These are phyloP conservation scores for Piezodorus guildinii DNA, from an alignment of 1,140 invertebrate genomes.

Conservation along the genomic window DNA sequence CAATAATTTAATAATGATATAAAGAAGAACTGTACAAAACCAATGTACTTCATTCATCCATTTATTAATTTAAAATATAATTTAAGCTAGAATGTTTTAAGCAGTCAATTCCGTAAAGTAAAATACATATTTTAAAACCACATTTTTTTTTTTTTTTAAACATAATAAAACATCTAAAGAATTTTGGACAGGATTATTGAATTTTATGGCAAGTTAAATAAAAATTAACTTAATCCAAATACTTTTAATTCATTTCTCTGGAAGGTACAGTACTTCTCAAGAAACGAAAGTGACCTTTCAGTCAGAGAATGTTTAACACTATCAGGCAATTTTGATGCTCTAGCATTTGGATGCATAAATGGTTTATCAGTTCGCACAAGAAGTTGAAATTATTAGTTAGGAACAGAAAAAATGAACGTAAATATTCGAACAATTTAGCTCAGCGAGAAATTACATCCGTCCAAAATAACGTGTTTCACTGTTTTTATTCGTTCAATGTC, in stretches of 20 bases:
- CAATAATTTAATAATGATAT: too few species aligned
- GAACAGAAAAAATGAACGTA: too few species aligned
- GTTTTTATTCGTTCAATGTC: too few species aligned
- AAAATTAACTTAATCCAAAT: constrained; percentile 53
- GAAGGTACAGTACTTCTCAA: constrained; percentile 79
- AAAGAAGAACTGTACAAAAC: too few species aligned
- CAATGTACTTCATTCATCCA: too few species aligned
- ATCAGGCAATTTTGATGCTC: constrained; percentile 78
- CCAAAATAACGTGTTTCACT: too few species aligned
- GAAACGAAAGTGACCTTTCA: constrained; percentile 57
- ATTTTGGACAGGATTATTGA: background rate
- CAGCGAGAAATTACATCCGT: too few species aligned
- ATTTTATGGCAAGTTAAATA: background rate
- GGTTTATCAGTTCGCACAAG: constrained; percentile 87
- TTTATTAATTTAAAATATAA: too few species aligned
- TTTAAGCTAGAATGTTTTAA: too few species aligned
- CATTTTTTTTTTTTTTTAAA: background rate
- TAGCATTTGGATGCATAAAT: constrained; percentile 91
- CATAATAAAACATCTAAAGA: constrained; percentile 5
- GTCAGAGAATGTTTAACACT: constrained; percentile 78
- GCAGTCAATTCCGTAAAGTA: background rate
- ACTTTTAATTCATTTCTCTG: constrained; percentile 89
- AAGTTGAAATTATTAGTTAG: too few species aligned
- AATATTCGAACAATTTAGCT: too few species aligned
- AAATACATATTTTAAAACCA: background rate